Evolutionary conservation across 1,140 invertebrate species (phyloP).

Genomic region (Pantala flavescens): DNA sequence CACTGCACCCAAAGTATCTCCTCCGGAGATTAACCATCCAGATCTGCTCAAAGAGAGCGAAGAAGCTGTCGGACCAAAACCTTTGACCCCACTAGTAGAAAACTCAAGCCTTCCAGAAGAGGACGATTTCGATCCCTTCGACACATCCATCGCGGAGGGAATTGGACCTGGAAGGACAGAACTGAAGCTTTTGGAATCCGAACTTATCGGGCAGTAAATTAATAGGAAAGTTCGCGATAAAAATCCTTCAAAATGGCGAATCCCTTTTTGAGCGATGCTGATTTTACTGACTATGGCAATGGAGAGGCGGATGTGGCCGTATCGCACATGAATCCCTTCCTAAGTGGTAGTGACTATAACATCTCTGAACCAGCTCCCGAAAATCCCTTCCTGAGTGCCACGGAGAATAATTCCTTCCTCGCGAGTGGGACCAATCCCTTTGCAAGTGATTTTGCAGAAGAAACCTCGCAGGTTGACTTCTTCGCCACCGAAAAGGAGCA

Average conservation of each 20-base stretch:
- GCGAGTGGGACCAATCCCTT: conserved; percentile 45
- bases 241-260: conserved; percentile 26
- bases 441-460: conserved; percentile 35
- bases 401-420: conserved; percentile 14
- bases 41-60: neutral
- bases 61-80: conserved; percentile 33
- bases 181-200: conserved; percentile 58
- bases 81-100: conserved; percentile 49
- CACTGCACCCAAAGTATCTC: neutral
- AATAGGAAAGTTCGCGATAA: too few relatives aligned
- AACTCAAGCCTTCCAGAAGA: conserved; percentile 33
- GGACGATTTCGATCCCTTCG: conserved; percentile 62
- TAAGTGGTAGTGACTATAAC: conserved; percentile 18
- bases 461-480: conserved; percentile 25
- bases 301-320: conserved; percentile 11
- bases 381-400: conserved; percentile 28
- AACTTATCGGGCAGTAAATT: conserved; percentile 39
- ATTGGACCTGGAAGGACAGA: conserved; percentile 60
- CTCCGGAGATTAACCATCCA: neutral
- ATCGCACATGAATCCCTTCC: conserved; percentile 20
- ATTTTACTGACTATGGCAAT: conserved; percentile 33
- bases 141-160: conserved; percentile 63
- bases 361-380: conserved; percentile 15
- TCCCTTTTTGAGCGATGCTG: conserved; percentile 52
- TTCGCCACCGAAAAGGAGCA: conserved; percentile 16